Evolutionary conservation across 2,888 invertebrate species (phyloP), one percentile per base, ranked within the genome.

Genomic region (Scaptomyza parva): DNA sequence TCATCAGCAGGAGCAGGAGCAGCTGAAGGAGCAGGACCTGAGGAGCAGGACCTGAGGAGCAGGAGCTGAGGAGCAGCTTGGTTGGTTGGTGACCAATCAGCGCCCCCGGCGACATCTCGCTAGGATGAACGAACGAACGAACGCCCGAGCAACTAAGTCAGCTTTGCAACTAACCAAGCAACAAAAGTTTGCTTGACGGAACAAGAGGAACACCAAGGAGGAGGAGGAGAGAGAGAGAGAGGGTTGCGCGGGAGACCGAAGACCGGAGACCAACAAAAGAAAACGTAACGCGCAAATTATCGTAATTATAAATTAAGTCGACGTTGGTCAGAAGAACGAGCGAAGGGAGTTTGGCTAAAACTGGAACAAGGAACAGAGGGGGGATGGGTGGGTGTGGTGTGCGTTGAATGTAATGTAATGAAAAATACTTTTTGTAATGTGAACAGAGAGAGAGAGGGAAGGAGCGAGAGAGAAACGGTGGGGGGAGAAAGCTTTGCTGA

Each of bases 281-380:
- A 83, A 83, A 83, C 86, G 87, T 81, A 83, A 85, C 86, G 87
- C 82, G 80, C 86, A 84, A 84, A 84, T 84, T 84, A 84, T 84
- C 84, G 84, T 84, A 84, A 84, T 84, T 84, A 84, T 84, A 84
- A 84, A 84, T 84, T 84, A 84, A 84, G 84, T 88, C 86, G 88
- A 86, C 84, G 70, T 88, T 53, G 86, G 82, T 73, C 78, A 73
- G 54, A 44, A 30, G n/a, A n/a, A n/a, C n/a, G n/a, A n/a, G 52
- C 47, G 51, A 37, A 3, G 37, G 22, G 33, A 35, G 60, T 37
- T 20, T 22, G 22, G 37, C 26, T n/a, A 26, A 55, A 65, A 66
- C 65, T 70, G 73, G 64, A n/a, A n/a, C 69, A 57, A 47, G 8
- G 22, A 2, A 7, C 4, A 0, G 20, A 9, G 1, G 30, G 11